Conservation (phyloP, 2,113 vertebrate genomes). For the Ifrita kowaldi region DNA sequence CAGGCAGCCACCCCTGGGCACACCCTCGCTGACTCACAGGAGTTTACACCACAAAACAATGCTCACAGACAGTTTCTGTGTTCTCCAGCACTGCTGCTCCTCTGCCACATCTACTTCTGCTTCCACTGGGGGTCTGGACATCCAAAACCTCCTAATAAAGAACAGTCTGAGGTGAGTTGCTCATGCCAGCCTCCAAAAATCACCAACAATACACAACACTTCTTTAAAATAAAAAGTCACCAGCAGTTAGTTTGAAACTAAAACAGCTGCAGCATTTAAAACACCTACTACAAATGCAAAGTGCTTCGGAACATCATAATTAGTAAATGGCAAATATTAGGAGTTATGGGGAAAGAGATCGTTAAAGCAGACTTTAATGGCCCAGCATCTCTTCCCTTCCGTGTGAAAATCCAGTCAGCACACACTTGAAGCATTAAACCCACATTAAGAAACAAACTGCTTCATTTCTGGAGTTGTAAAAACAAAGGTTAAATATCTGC, state of each 20-base stretch:
- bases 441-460: conserved; percentile 32
- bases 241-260: neutral
- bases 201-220: neutral
- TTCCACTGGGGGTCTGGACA: neutral
- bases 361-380: conserved; percentile 35
- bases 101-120: neutral
- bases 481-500: conserved; percentile 59
- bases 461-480: conserved; percentile 50
- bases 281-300: conserved; percentile 13
- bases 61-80: neutral
- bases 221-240: neutral
- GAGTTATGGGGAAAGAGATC: conserved; percentile 38
- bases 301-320: conserved; percentile 31
- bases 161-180: neutral
- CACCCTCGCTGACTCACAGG: neutral
- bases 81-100: neutral
- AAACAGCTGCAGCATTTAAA: conserved; percentile 40
- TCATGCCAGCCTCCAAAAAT: neutral
- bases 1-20: neutral
- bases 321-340: conserved; percentile 60
- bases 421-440: neutral
- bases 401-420: neutral
- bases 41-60: neutral
- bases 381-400: neutral
- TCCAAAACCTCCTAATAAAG: neutral